Evolutionary conservation across 2,888 invertebrate species (phyloP).

Genomic region (Lobophora halterata): DNA sequence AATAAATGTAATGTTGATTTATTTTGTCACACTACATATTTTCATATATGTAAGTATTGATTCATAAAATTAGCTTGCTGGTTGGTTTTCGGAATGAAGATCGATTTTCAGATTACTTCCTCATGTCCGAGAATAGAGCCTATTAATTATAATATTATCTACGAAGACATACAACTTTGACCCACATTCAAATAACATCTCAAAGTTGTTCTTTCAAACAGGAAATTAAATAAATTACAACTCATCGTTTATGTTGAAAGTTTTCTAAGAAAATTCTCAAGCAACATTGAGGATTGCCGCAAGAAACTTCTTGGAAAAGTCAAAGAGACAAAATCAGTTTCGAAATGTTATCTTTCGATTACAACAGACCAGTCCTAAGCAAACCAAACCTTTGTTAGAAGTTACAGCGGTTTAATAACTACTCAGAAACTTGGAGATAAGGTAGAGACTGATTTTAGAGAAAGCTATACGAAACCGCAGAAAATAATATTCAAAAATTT

Average conservation of each 20-base stretch:
- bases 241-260: slow-evolving; percentile 24
- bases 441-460: slow-evolving; percentile 7
- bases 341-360: slow-evolving; percentile 60
- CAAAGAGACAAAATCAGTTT: slow-evolving; percentile 34
- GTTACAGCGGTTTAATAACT: slow-evolving; percentile 38
- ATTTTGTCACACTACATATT: too few species aligned
- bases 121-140: too few species aligned
- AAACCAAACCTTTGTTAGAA: slow-evolving; percentile 42
- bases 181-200: not conserved
- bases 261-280: slow-evolving; percentile 16
- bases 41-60: too few species aligned
- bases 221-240: slow-evolving; percentile 5
- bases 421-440: slow-evolving; percentile 18
- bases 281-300: slow-evolving; percentile 7
- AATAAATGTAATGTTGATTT: too few species aligned
- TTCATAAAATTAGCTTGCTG: too few species aligned
- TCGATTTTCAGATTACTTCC: too few species aligned
- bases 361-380: slow-evolving; percentile 50
- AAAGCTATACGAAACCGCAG: not conserved
- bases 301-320: slow-evolving; percentile 28
- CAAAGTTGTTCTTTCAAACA: not conserved
- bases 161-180: not conserved
- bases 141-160: too few species aligned
- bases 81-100: too few species aligned
- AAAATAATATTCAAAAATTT: too few species aligned